Base-by-base conservation (phyloP, 2,797 vertebrate species). In the Crenichthys baileyi region DNA sequence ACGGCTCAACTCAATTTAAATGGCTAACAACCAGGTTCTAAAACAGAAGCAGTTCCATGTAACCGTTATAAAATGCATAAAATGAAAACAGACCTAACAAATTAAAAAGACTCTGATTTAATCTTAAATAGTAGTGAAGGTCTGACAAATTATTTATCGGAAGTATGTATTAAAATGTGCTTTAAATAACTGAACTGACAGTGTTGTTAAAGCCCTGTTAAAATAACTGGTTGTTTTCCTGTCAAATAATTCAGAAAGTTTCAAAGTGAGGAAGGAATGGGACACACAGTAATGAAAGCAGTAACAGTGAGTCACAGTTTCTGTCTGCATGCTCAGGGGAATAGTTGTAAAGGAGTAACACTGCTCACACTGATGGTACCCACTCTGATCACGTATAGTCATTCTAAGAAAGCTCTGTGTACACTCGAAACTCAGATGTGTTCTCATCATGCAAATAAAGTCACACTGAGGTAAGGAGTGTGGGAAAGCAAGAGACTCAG, bases 371-470 rank as follows among this genome's bases (percentile, higher is more conserved):
- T 63, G 31, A 63, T 7, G 31, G 16, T 20, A 63, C 61, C 61
- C 5, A 3, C 39, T 68, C 39, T 68, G 67, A 46, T 70, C 67
- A 46, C 67, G n/a, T 67, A 12, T 20, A 13, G 16, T 41, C 63
- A 12, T 24, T 67, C 18, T 41, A 41, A 67, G 20, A 67, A 67
- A 67, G 9, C 63, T 24, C 22, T 6, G 39, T n/a, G 39, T 3
- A 1, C 65, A 3, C 65, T 31, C 26, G 26, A 31, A 61, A 61
- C 26, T 39, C 58, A 20, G 65, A 68, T 1, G 9, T n/a, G 53
- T 73, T 41, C 44, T 80, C 13, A 41, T n/a, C 39, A 53, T 29
- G 51, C 26, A 70, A 63, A 60, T 58, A 11, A 48, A 87, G 63
- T 46, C 67, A 2, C 2, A 3, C 22, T 4, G 58, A 13, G 56